phyloP scores from a whole-genome alignment of 37 sponge, comb jelly and placozoan species.

The Hexactinellida sp. region DNA sequence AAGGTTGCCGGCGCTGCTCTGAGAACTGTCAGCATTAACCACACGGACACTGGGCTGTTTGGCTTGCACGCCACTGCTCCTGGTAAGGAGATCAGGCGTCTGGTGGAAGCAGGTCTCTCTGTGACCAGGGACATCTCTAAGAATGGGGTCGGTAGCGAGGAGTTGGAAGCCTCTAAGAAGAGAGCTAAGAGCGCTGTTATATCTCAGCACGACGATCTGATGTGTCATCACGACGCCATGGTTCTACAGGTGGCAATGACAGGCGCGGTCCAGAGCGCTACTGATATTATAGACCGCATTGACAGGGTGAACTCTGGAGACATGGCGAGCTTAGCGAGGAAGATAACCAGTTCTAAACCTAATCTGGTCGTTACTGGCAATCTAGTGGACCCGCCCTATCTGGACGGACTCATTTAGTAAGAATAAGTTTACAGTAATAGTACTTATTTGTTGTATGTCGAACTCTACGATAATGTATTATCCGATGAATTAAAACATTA shows the following conservation, averaged over 20 bases:
- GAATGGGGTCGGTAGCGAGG: not conserved
- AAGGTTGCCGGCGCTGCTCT: not conserved
- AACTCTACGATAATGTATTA: no score
- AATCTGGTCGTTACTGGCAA: constrained; percentile 3
- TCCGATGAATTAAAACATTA: no score
- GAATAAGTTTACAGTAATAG: no score
- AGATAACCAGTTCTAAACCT: not conserved
- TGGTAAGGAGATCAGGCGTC: not conserved
- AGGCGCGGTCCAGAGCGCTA: not conserved
- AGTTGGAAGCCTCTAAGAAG: not conserved
- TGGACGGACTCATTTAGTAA: not conserved
- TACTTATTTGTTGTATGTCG: no score
- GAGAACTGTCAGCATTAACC: not conserved
- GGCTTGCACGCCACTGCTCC: not conserved
- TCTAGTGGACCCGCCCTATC: not conserved
- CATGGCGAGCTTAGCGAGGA: not conserved
- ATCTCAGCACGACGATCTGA: not conserved
- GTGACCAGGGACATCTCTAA: not conserved
- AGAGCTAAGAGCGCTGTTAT: not conserved
- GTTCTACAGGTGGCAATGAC: not conserved
- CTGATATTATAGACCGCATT: not conserved
- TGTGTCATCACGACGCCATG: not conserved
- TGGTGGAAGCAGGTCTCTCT: not conserved
- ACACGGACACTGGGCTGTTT: not conserved
- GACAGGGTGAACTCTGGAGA: not conserved